Conservation (phyloP, 1,140 invertebrate species). For the Calephelis virginiensis region DNA sequence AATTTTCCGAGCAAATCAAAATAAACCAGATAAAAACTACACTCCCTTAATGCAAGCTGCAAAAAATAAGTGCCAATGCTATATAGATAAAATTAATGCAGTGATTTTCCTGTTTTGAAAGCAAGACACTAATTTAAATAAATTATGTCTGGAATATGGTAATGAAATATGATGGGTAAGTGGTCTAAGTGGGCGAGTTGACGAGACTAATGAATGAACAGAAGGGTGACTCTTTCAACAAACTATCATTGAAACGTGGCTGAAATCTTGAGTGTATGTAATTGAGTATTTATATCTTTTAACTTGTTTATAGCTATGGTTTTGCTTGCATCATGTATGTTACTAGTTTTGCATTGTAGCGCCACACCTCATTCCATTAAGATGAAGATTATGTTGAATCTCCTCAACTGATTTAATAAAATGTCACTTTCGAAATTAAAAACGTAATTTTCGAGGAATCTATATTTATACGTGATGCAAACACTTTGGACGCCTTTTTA, state of each 20-base stretch:
- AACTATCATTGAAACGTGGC: conserved; percentile 26
- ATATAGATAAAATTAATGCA: conserved; percentile 13
- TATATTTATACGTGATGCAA: no score
- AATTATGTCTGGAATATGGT: conserved; percentile 24
- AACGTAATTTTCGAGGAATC: no score
- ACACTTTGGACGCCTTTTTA: no score
- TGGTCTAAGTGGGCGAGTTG: conserved; percentile 34
- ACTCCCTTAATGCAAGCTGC: no score
- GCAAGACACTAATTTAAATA: conserved; percentile 27
- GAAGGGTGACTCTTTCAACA: conserved; percentile 19
- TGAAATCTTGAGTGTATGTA: conserved; percentile 7
- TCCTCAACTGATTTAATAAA: no score
- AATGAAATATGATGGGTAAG: conserved; percentile 27
- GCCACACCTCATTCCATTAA: no score
- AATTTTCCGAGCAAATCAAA: no score
- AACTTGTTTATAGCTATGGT: neutral
- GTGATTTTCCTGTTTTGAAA: conserved; percentile 20
- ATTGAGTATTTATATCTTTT: conserved; percentile 3
- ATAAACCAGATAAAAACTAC: no score
- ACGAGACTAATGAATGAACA: conserved; percentile 33
- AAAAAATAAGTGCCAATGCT: neutral
- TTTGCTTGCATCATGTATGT: no score
- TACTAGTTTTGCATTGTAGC: no score
- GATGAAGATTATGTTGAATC: no score
- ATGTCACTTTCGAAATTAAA: no score